Evolutionary conservation across 64 coral and sea anemone genomes (phyloP).

Genomic region (Stichodactyla helianthus): DNA sequence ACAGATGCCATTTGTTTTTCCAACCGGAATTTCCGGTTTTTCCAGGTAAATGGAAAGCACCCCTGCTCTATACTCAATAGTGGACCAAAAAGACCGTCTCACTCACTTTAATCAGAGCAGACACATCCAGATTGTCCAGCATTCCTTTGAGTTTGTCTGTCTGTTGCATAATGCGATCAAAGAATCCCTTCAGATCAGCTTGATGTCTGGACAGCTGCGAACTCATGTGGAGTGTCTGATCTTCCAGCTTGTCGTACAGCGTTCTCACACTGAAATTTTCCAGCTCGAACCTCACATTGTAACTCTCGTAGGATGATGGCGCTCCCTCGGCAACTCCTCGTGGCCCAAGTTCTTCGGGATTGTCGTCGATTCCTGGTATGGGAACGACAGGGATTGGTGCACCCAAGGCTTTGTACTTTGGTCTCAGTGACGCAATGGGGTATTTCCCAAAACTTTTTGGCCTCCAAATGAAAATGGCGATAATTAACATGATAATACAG

Average conservation of each 20-base stretch:
- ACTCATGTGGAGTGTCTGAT: constrained; percentile 90
- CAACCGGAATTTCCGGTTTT: too few species aligned
- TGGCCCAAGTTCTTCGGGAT: constrained; percentile 72
- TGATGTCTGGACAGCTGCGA: constrained; percentile 93
- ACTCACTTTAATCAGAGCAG: constrained; percentile 81
- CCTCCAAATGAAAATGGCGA: constrained; percentile 95
- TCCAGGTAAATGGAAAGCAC: too few species aligned
- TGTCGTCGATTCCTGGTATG: constrained; percentile 92
- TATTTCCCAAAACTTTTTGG: constrained; percentile 90
- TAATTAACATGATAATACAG: constrained; percentile 84
- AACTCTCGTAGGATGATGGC: constrained; percentile 61
- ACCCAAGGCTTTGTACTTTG: constrained; percentile 94
- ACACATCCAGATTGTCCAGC: constrained; percentile 95
- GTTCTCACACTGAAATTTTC: constrained; percentile 94
- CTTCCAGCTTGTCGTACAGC: constrained; percentile 93
- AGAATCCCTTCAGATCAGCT: constrained; percentile 88
- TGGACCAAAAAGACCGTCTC: too few species aligned
- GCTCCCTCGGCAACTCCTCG: constrained; percentile 85
- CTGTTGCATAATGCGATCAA: constrained; percentile 92
- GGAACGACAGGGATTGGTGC: constrained; percentile 92
- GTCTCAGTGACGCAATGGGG: constrained; percentile 73
- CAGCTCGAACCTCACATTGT: constrained; percentile 79
- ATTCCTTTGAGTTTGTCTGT: constrained; percentile 94
- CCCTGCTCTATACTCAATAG: too few species aligned
- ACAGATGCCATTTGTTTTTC: too few species aligned